Base-by-base conservation (phyloP, 2,888 invertebrate species). In the Aradus depressus region DNA sequence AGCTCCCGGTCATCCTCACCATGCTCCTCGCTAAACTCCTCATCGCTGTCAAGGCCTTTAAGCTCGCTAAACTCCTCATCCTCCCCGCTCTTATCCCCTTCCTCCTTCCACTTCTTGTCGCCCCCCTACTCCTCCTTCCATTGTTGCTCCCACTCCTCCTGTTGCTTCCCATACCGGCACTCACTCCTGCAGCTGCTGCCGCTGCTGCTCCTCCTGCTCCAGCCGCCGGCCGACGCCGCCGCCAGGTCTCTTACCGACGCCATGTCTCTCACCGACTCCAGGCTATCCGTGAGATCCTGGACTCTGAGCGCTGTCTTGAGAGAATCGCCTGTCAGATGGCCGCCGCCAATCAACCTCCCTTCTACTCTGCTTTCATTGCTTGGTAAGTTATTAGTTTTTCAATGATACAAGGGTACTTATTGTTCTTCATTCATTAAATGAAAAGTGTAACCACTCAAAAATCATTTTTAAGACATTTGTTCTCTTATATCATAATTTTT, bases 31-130 rank as follows among this genome's bases (percentile, higher is more conserved):
- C 55, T 34, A 58, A 57, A 38, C 44, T 60, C 18, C 39, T 59
- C n/a, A 37, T 55, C 2, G 53, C 56, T 42, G 28, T 59, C 23
- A 62, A 61, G 48, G 41, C 58, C 22, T 39, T 58, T 22, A 61
- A 60, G 42, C 26, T 60, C n/a, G 50, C 60, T 6, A 62, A 62
- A 44, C 48, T 59, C 2, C 37, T 59, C 4, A 39, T 60, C 5
- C 26, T 62, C 16, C 59, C 58, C 8, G 31, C 57, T 8, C 38
- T 58, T 3, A 12, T 58, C 16, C 44, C 50, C 3, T 22, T 57
- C n/a, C 51, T 56, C 8, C 43, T 55, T 2, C 53, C 54, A 3
- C 53, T 55, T 5, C 50, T 54, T 2, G 25, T 52, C 4, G 54
- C 49, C 4, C 57, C 56, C 2, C 51, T 57, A 2, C 48, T 57